A percentile compares a stretch with the other conserved stretches of the same genome.
Conservation (phyloP, 2,113 vertebrate species). For the Oxyruncus cristatus region DNA sequence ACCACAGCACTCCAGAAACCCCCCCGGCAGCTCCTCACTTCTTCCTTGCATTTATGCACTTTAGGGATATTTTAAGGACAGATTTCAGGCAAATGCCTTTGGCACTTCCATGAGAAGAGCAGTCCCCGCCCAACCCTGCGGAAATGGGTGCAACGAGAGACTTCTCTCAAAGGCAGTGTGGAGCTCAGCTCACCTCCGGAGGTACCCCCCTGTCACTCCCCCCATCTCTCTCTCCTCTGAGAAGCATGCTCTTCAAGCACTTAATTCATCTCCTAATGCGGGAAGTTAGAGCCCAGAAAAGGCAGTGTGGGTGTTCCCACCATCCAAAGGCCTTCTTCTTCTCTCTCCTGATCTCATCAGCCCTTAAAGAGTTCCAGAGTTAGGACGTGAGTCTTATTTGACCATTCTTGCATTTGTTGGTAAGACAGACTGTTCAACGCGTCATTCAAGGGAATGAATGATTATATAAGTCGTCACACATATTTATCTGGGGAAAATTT, state of each 20-base stretch:
- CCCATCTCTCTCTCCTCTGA: not conserved
- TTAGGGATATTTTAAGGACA: not conserved
- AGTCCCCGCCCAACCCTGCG: not conserved
- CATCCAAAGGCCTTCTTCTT: not conserved
- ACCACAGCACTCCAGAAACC: not conserved
- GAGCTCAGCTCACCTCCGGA: not conserved
- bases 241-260: not conserved
- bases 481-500: not conserved
- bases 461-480: not conserved
- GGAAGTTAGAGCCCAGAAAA: not conserved
- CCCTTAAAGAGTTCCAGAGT: not conserved
- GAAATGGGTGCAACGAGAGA: not conserved
- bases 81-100: not conserved
- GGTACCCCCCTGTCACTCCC: not conserved
- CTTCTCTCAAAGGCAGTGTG: not conserved
- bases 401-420: not conserved
- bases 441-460: not conserved
- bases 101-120: not conserved
- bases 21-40: not conserved
- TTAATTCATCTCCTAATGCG: fast-evolving
- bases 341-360: not conserved
- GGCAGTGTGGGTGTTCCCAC: not conserved
- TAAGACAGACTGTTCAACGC: not conserved
- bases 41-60: not conserved
- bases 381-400: not conserved